Percentiles rank a stretch among this genome's conserved stretches.
Conservation (phyloP, 2,888 invertebrate genomes). For the Amorpha juglandis region DNA sequence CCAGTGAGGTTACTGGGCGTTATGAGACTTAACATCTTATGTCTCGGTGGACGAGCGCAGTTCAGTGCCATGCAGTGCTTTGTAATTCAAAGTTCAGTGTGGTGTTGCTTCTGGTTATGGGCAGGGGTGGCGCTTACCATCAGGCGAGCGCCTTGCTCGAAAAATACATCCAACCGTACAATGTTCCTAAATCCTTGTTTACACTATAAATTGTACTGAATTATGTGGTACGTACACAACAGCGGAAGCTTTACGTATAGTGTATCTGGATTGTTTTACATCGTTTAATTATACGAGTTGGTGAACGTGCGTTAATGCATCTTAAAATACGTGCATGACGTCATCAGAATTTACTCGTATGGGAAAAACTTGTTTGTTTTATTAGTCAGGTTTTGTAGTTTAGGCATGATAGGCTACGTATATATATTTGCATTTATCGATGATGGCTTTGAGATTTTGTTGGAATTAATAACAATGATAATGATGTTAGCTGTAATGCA, state of each 20-base stretch:
- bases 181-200: not conserved
- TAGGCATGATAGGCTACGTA: not conserved
- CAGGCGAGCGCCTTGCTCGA: too few relatives aligned
- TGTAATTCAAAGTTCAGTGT: too few relatives aligned
- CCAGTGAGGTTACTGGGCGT: too few relatives aligned
- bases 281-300: slow-evolving; percentile 11
- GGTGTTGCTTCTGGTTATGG: too few relatives aligned
- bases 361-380: slow-evolving; percentile 2
- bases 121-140: too few relatives aligned
- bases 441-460: too few relatives aligned
- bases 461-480: too few relatives aligned
- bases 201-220: not conserved
- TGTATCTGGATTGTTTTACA: slow-evolving; percentile 37
- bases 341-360: not conserved
- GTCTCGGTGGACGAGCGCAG: too few relatives aligned
- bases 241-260: slow-evolving; percentile 38
- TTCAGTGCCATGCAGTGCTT: too few relatives aligned
- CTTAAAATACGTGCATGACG: slow-evolving; percentile 4
- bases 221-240: slow-evolving; percentile 52
- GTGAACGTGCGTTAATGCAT: slow-evolving; percentile 9
- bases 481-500: too few relatives aligned
- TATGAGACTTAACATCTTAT: too few relatives aligned
- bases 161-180: not conserved
- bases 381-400: not conserved
- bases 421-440: too few relatives aligned